Percentiles rank a stretch among this genome's conserved stretches.
Conservation (phyloP, 1,140 invertebrate genomes). For the Lerema accius region DNA sequence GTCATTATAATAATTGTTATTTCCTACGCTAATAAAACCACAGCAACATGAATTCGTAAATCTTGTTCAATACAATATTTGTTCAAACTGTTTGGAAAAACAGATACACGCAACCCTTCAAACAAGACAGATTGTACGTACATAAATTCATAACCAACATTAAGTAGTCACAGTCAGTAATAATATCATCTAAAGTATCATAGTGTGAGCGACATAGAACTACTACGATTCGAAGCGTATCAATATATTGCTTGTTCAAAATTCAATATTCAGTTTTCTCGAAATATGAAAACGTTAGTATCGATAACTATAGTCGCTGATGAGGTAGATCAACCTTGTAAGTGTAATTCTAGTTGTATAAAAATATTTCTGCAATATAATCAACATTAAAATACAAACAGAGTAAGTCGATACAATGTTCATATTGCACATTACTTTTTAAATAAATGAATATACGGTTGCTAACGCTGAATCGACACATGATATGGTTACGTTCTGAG, state of each 20-base stretch:
- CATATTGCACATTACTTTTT: conserved; percentile 66
- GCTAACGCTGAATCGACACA: conserved; percentile 42
- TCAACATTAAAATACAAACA: conserved; percentile 80
- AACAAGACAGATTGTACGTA: conserved; percentile 2
- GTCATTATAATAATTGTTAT: neutral
- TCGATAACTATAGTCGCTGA: conserved; percentile 54
- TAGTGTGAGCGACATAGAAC: conserved; percentile 21
- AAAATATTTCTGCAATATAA: conserved; percentile 81
- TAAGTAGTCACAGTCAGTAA: conserved; percentile 6
- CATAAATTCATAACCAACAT: conserved; percentile 4
- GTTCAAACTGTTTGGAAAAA: conserved; percentile 1
- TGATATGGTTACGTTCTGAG: conserved; percentile 39
- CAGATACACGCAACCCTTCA: conserved; percentile 5
- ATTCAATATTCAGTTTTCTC: conserved; percentile 22
- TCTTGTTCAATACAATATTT: neutral
- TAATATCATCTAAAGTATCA: conserved; percentile 22
- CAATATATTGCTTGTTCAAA: conserved; percentile 34
- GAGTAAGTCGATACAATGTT: conserved; percentile 72
- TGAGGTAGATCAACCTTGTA: conserved; percentile 75
- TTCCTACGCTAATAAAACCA: neutral
- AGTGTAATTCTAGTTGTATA: conserved; percentile 75
- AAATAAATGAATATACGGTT: conserved; percentile 50
- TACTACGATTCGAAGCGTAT: conserved; percentile 18
- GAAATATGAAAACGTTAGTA: conserved; percentile 43
- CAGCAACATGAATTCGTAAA: neutral